These are phyloP conservation scores for Conistra vaccinii DNA, from an alignment of 2,888 invertebrate genomes.

Conservation along the genomic window DNA sequence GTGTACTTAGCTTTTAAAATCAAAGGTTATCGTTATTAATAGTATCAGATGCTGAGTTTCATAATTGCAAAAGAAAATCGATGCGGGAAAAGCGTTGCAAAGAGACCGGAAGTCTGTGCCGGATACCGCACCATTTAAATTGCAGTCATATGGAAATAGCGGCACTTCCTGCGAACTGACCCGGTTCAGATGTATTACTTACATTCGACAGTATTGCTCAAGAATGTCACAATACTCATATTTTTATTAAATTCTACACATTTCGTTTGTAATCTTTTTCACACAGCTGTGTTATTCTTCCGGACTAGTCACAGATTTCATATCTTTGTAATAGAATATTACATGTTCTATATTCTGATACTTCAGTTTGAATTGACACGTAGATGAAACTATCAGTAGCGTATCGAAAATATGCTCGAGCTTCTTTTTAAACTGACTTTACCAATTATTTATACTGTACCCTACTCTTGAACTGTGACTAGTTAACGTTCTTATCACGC, in stretches of 20 bases:
- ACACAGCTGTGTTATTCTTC: slow-evolving; percentile 16
- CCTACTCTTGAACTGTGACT: not conserved
- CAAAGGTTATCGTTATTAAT: not conserved
- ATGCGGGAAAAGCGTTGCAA: slow-evolving; percentile 71
- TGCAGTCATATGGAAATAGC: slow-evolving; percentile 83
- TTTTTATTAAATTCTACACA: slow-evolving; percentile 27
- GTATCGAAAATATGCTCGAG: not conserved
- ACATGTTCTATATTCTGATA: not conserved
- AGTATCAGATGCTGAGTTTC: slow-evolving; percentile 7
- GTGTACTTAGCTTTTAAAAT: not conserved
- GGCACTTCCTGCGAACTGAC: slow-evolving; percentile 79
- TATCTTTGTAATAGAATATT: not conserved
- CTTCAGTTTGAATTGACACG: not conserved
- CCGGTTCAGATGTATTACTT: slow-evolving; percentile 70
- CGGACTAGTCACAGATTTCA: not conserved
- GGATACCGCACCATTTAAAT: slow-evolving; percentile 82
- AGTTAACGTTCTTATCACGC: not conserved
- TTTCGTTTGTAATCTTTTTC: not conserved
- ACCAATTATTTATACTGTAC: not conserved
- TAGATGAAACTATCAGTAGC: not conserved
- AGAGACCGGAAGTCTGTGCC: slow-evolving; percentile 78
- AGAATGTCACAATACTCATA: slow-evolving; percentile 51
- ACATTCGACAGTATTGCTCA: slow-evolving; percentile 55
- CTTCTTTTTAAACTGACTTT: not conserved
- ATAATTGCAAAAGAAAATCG: slow-evolving; percentile 62